Evolutionary conservation across 1,140 invertebrate species (phyloP).

Genomic region (Drosophila bocqueti): DNA sequence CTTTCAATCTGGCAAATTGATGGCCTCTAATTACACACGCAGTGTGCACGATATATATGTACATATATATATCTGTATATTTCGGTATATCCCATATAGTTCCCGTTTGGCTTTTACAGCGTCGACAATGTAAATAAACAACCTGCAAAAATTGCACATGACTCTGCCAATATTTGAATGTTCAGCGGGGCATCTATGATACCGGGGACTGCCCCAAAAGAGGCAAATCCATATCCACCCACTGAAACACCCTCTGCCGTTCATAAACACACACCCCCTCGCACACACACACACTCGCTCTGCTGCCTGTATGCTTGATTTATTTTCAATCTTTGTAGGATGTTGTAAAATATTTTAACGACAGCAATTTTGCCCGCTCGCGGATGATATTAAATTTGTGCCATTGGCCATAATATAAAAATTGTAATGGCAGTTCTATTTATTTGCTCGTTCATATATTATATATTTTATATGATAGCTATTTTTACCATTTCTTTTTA

Average conservation of each 20-base stretch:
- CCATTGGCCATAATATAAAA: constrained; percentile 33
- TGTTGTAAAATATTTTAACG: constrained; percentile 56
- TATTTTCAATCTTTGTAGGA: constrained; percentile 57
- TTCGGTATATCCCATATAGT: background rate
- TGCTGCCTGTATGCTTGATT: constrained; percentile 34
- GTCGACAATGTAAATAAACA: constrained; percentile 59
- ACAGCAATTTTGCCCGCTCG: constrained; percentile 42
- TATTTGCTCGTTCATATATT: constrained; percentile 32
- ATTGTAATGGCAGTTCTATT: constrained; percentile 41
- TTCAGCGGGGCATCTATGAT: constrained; percentile 24
- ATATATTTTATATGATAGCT: constrained; percentile 23
- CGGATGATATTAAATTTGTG: constrained; percentile 41
- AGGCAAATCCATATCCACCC: constrained; percentile 10
- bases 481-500: constrained; percentile 26
- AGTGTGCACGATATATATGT: constrained; percentile 13
- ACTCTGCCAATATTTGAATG: constrained; percentile 52
- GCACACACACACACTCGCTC: constrained; percentile 7
- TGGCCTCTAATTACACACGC: constrained; percentile 51
- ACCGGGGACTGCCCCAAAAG: constrained; percentile 34
- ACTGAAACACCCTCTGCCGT: constrained; percentile 7
- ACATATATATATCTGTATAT: background rate
- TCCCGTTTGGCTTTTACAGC: constrained; percentile 43
- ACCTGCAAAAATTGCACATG: constrained; percentile 42
- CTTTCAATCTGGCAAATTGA: constrained; percentile 51
- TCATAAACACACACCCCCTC: constrained; percentile 24